These are phyloP conservation scores for Chalcosyrphus nemorum DNA, from an alignment of 2,888 invertebrate species.

Conservation along the genomic window DNA sequence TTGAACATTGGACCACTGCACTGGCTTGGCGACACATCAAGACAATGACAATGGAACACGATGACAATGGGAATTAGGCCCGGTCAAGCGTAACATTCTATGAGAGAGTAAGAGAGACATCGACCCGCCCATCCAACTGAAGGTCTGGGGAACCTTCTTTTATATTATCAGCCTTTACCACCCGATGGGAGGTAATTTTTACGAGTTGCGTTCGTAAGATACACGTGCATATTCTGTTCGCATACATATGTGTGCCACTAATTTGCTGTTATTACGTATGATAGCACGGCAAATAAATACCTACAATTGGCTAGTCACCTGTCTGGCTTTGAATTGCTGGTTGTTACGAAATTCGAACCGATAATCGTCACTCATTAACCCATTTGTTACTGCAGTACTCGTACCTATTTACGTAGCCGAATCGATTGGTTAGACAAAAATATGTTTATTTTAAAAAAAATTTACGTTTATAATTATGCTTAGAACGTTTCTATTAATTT, in stretches of 20 bases:
- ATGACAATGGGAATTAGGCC: slow-evolving; percentile 57
- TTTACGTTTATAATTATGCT: no score
- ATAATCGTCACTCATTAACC: slow-evolving; percentile 13
- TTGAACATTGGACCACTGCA: slow-evolving; percentile 30
- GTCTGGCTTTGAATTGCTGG: slow-evolving; percentile 17
- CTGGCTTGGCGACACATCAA: slow-evolving; percentile 51
- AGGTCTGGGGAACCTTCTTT: slow-evolving; percentile 43
- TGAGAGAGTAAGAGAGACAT: not conserved
- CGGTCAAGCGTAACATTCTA: slow-evolving; percentile 49
- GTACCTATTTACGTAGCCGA: no score
- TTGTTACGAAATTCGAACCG: slow-evolving; percentile 14
- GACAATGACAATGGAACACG: slow-evolving; percentile 46
- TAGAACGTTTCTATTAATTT: no score
- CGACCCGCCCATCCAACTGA: slow-evolving; percentile 25
- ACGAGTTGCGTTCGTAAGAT: no score
- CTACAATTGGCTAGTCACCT: slow-evolving; percentile 48
- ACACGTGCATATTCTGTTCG: no score
- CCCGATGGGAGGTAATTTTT: not conserved
- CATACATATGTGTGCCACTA: slow-evolving; percentile 16
- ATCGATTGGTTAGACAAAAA: not conserved
- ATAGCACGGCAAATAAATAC: slow-evolving; percentile 8
- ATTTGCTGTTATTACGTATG: slow-evolving; percentile 27
- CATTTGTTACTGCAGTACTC: not conserved
- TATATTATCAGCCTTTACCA: not conserved
- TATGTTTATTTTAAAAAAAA: no score